Evolutionary conservation across 2,888 invertebrate species (phyloP).

Genomic region (Flexamia atlantica): DNA sequence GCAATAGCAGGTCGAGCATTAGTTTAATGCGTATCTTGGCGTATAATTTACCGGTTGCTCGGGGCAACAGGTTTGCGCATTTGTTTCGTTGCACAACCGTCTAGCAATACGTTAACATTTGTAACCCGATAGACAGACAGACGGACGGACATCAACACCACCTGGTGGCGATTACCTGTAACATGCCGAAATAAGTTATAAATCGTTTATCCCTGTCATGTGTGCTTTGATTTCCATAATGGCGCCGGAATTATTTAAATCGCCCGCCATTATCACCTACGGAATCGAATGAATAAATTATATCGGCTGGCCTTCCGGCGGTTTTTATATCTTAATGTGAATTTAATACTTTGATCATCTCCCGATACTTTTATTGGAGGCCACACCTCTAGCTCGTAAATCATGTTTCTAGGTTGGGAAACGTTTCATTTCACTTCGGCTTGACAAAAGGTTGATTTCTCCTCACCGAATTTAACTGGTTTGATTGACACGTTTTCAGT

Average conservation of each 20-base stretch:
- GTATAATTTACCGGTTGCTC: not conserved
- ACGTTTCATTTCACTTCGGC: not conserved
- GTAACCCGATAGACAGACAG: not conserved
- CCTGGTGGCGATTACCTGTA: not conserved
- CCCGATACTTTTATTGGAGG: constrained; percentile 11
- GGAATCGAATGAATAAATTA: constrained; percentile 38
- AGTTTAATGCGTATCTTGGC: not conserved
- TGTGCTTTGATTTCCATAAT: constrained; percentile 17
- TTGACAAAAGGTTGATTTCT: too few relatives aligned
- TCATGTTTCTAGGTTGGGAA: not conserved
- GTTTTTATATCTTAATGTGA: constrained; percentile 37
- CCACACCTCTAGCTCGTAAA: constrained; percentile 12
- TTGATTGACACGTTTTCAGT: too few relatives aligned
- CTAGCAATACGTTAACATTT: not conserved
- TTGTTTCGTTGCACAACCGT: not conserved
- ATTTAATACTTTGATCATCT: constrained; percentile 43
- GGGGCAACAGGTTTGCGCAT: not conserved
- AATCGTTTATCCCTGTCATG: not conserved
- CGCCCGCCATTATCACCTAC: constrained; percentile 36
- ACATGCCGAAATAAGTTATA: constrained; percentile 30
- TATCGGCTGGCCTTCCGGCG: not conserved
- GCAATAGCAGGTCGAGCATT: constrained; percentile 8
- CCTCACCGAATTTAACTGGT: too few relatives aligned
- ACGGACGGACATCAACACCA: not conserved
- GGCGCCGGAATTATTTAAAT: constrained; percentile 25